Base-by-base conservation (phyloP, 1,140 invertebrate species). In the Ips typographus region DNA sequence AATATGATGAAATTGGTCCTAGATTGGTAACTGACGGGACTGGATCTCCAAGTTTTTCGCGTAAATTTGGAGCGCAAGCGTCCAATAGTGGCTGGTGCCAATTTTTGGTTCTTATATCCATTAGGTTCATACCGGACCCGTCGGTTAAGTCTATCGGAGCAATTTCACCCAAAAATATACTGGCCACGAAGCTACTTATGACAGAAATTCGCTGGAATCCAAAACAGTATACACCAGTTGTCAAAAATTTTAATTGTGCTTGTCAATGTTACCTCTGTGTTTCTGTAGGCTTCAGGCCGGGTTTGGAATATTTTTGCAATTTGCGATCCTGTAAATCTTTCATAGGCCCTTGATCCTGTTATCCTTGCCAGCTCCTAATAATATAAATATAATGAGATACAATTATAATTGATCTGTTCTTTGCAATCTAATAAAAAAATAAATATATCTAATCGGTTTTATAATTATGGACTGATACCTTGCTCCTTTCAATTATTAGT, bases 111-210 rank as follows among this genome's bases (percentile, higher is more conserved):
- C 82, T 84, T 47, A 98, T 94, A 80, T 98, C 89, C 65, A 99
- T 82, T 8, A 99, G 83, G 82, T 99, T 98, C 95, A 98, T 99
- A 40, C 96, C 97, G 2, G 95, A 98, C 1, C 90, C 96, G 83
- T 98, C 96, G 1, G 94, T 89, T 70, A 87, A 87, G 80, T 98
- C 97, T 57, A 98, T 96, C 0, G 92, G 89, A 0, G 94, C 95
- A 76, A 95, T 93, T 75, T 89, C 83, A 1, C 96, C 95, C n/a
- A 96, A 78, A 74, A 98, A 92, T 36, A 98, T 77, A 0, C 92
- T 94, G 60, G 92, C 93, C 0, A 90, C 86, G 82, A 98, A 98
- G 75, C 92, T 98, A 77, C 95, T 98, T 1, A 98, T 86, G 6
- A 98, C 82, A 0, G 95, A 97, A 73, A 98, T 96, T 78, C 94